phyloP scores from a whole-genome alignment of 2,888 invertebrate species.

The Mimas tiliae region DNA sequence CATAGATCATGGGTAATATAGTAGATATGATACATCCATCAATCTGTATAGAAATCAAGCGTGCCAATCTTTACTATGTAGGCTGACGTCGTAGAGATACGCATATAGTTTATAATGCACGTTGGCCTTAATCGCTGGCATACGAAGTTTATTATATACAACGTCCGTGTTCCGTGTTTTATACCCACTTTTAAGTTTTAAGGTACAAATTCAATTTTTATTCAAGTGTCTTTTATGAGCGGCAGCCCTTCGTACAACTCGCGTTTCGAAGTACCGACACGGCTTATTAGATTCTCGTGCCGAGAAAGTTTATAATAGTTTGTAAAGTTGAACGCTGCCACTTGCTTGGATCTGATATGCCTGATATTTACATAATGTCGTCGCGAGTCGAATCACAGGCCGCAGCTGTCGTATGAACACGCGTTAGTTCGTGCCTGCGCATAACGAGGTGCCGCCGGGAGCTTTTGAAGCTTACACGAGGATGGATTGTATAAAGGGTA shows the following conservation, averaged over 20 bases:
- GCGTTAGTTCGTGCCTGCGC: not conserved
- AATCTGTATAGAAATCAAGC: too few relatives aligned
- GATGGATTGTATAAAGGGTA: not conserved
- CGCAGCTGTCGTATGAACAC: not conserved
- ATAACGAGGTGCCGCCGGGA: not conserved
- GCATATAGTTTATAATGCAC: too few relatives aligned
- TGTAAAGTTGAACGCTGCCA: slow-evolving; percentile 14
- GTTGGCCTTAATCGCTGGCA: too few relatives aligned
- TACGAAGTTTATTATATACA: too few relatives aligned
- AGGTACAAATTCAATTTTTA: too few relatives aligned
- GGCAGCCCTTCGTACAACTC: not conserved
- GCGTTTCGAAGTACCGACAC: not conserved
- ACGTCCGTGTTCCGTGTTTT: too few relatives aligned
- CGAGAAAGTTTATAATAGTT: slow-evolving; percentile 21
- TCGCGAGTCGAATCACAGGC: not conserved
- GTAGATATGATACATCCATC: too few relatives aligned
- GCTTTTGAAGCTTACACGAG: not conserved
- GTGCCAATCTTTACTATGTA: too few relatives aligned
- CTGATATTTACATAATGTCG: not conserved
- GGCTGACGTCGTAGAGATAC: too few relatives aligned
- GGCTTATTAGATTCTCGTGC: slow-evolving; percentile 17
- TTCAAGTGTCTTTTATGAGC: too few relatives aligned
- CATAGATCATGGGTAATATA: too few relatives aligned
- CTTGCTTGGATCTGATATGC: not conserved
- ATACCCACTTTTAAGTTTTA: too few relatives aligned